Base-by-base conservation (phyloP, 2,797 vertebrate species). In the Peromyscus attwateri region DNA sequence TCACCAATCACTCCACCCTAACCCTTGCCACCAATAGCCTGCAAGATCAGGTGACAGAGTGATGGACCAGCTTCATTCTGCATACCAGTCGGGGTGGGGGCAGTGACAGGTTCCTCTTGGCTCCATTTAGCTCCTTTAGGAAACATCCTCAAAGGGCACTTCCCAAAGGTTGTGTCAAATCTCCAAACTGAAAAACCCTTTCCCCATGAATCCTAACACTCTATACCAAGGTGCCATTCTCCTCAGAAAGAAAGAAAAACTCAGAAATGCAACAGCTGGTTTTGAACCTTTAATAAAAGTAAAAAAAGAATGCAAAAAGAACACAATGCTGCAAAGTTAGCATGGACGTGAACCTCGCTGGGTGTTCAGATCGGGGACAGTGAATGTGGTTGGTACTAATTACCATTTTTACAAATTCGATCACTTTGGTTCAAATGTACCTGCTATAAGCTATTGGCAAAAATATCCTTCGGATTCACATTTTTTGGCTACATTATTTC, bases 211-310 rank as follows among this genome's bases (percentile, higher is more conserved):
- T 49, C 12, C 77, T 52, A 64, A 89, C n/a, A 73, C 46, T 11
- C 40, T 64, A 68, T 0, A 43, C 64, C 12, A 57, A 3, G 19
- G 43, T 14, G 37, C 5, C 1, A 27, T 4, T 13, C 29, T n/a
- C 6, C 37, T 75, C 37, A 43, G 37, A 43, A 73, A 97, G 95
- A 92, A 2, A 71, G 95, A 92, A 2, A 71, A 95, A 68, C 31
- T 96, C 92, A 93, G 75, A 97, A 87, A 92, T 4, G 83, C 96
- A 82, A 93, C 46, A 92, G 62, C 91, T 97, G 97, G 97, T 98
- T 98, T 98, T 98, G 97, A 98, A 99, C 98, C 98, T 99, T 99
- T 99, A 99, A 98, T 98, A 97, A 97, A 98, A 98, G 97, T 98
- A 98, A 98, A 96, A 91, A 97, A 96, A 87, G 66, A 87, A 87